phyloP scores from a whole-genome alignment of 2,113 vertebrate genomes.

The Lagopus muta region DNA sequence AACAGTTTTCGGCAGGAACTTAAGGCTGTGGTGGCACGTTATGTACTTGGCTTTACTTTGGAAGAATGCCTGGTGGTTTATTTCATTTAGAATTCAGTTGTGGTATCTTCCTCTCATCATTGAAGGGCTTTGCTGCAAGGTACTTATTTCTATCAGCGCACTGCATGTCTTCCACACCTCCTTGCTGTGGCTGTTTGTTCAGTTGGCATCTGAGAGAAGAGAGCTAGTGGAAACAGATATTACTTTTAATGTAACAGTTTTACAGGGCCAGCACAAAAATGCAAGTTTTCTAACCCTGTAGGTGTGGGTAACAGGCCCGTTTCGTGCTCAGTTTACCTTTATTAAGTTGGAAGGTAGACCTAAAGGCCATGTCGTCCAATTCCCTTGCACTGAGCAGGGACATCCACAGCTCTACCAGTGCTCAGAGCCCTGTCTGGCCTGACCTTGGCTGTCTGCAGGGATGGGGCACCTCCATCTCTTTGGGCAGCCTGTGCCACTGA shows the following conservation, averaged over 20 bases:
- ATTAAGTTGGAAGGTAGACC: background rate
- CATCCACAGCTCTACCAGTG: too few species aligned
- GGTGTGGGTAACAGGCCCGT: background rate
- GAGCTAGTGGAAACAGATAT: background rate
- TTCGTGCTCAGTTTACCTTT: background rate
- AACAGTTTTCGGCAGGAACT: background rate
- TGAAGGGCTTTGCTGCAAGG: background rate
- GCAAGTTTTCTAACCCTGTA: background rate
- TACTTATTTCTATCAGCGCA: constrained; percentile 11
- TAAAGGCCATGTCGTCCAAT: too few species aligned
- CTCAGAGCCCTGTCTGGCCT: too few species aligned
- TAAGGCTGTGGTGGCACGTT: background rate
- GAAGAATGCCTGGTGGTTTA: background rate
- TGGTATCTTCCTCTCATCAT: background rate
- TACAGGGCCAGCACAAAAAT: background rate
- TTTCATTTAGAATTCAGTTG: background rate
- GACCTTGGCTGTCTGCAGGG: too few species aligned
- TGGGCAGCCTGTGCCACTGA: too few species aligned
- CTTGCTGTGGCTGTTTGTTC: background rate
- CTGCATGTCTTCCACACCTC: background rate
- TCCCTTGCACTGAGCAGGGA: too few species aligned
- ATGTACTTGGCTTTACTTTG: background rate
- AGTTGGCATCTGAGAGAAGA: background rate
- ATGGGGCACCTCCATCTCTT: too few species aligned
- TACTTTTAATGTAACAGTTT: background rate